Conservation (phyloP, 1,140 invertebrate species). For the Pseudomyrmex flavicornis region DNA sequence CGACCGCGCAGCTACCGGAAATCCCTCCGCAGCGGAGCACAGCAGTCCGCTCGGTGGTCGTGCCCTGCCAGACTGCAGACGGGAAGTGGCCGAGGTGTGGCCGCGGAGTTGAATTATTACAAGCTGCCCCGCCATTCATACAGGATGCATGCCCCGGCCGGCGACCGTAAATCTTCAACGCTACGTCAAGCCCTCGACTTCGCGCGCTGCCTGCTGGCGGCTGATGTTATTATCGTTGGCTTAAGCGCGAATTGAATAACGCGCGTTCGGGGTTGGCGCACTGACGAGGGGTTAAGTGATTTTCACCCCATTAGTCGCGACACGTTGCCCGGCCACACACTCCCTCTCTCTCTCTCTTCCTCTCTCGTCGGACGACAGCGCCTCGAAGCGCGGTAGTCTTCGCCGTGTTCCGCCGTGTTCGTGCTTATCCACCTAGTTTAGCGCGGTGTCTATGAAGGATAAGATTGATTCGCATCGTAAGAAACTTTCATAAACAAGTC, state of each 20-base stretch:
- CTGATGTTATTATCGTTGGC: slow-evolving; percentile 80
- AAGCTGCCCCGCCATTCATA: slow-evolving; percentile 83
- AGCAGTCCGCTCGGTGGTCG: slow-evolving; percentile 72
- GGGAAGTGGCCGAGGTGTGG: slow-evolving; percentile 84
- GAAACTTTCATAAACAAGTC: slow-evolving; percentile 56
- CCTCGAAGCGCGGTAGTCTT: slow-evolving; percentile 25
- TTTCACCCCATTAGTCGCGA: slow-evolving; percentile 78
- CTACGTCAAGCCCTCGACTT: slow-evolving; percentile 79
- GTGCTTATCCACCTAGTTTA: slow-evolving; percentile 51
- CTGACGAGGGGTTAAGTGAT: slow-evolving; percentile 80
- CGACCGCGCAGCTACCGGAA: slow-evolving; percentile 80
- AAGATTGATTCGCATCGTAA: slow-evolving; percentile 55
- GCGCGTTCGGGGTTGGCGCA: slow-evolving; percentile 69
- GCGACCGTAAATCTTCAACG: slow-evolving; percentile 81
- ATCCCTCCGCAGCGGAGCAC: slow-evolving; percentile 75
- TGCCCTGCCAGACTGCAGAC: slow-evolving; percentile 79
- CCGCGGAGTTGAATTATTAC: slow-evolving; percentile 84
- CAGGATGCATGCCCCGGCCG: slow-evolving; percentile 81
- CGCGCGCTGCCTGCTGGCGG: slow-evolving; percentile 70
- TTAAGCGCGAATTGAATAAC: slow-evolving; percentile 80
- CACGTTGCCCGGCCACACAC: slow-evolving; percentile 30
- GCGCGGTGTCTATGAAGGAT: slow-evolving; percentile 50
- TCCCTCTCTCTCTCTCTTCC: no score
- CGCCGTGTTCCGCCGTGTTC: slow-evolving; percentile 45
- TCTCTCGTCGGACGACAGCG: slow-evolving; percentile 23